Evolutionary conservation across 2,888 invertebrate species (phyloP).

Genomic region (Nipponacmea schrenckii): DNA sequence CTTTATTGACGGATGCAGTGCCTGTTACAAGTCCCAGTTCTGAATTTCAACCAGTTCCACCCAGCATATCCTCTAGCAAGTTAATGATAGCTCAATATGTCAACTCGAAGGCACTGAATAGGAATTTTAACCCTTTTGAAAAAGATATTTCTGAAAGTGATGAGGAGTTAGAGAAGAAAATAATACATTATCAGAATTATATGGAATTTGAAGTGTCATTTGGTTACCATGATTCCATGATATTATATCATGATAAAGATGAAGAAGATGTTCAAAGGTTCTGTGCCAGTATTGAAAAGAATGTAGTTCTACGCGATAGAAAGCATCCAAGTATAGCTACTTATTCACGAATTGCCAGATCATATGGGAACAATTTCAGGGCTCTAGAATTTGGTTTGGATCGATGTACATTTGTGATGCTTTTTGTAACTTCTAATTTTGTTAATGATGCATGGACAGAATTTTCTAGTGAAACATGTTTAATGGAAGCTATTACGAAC

Average conservation of each 20-base stretch:
- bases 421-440: conserved; percentile 48
- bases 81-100: too few relatives aligned
- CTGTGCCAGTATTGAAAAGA: conserved; percentile 36
- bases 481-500: conserved; percentile 52
- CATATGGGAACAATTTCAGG: conserved; percentile 25
- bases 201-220: conserved; percentile 39
- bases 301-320: conserved; percentile 22
- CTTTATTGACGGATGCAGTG: too few relatives aligned
- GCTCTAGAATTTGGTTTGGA: conserved; percentile 39
- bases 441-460: conserved; percentile 46
- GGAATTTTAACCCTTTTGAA: too few relatives aligned
- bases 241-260: conserved; percentile 48
- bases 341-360: conserved; percentile 37
- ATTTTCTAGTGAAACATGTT: conserved; percentile 49
- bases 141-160: too few relatives aligned
- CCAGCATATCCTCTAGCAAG: too few relatives aligned
- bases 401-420: conserved; percentile 53
- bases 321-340: conserved; percentile 35
- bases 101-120: too few relatives aligned
- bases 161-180: too few relatives aligned
- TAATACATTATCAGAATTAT: too few relatives aligned
- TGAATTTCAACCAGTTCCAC: too few relatives aligned
- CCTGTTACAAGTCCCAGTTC: too few relatives aligned
- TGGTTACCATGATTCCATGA: conserved; percentile 46
- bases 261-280: conserved; percentile 34